phyloP scores from a whole-genome alignment of 2,888 invertebrate genomes.

The Hypercompe scribonia region DNA sequence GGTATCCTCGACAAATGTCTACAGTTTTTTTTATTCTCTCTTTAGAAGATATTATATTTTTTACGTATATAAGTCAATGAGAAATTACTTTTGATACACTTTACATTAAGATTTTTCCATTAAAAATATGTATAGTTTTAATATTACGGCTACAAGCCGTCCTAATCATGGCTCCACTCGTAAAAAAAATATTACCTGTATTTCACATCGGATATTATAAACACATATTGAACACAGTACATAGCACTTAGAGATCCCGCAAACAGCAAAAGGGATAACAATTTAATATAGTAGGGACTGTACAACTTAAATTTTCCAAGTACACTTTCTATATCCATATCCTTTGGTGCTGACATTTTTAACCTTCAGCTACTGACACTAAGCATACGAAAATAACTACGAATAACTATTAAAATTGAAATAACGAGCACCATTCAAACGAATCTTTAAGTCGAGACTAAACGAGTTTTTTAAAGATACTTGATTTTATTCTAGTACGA shows the following conservation, averaged over 20 bases:
- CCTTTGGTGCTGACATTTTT: not conserved
- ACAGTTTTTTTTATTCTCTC: too few relatives aligned
- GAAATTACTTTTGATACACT: too few relatives aligned
- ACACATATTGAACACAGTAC: constrained; percentile 23
- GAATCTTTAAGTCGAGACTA: not conserved
- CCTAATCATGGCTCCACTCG: too few relatives aligned
- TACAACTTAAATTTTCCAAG: not conserved
- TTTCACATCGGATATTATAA: constrained; percentile 10
- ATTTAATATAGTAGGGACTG: not conserved
- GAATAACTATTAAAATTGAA: not conserved
- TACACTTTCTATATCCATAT: not conserved
- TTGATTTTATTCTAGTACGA: not conserved
- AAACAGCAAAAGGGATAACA: constrained; percentile 20
- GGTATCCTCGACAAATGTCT: too few relatives aligned
- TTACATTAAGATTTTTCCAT: too few relatives aligned
- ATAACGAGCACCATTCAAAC: not conserved
- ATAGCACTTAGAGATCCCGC: constrained; percentile 26
- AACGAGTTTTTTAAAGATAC: not conserved
- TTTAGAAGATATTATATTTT: too few relatives aligned
- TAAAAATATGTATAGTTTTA: too few relatives aligned
- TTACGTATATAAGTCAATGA: too few relatives aligned
- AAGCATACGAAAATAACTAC: not conserved
- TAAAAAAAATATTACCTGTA: constrained; percentile 15
- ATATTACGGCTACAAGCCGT: too few relatives aligned
- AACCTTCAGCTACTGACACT: not conserved